phyloP scores from a whole-genome alignment of 2,113 vertebrate genomes.

The Dasypus novemcinctus region DNA sequence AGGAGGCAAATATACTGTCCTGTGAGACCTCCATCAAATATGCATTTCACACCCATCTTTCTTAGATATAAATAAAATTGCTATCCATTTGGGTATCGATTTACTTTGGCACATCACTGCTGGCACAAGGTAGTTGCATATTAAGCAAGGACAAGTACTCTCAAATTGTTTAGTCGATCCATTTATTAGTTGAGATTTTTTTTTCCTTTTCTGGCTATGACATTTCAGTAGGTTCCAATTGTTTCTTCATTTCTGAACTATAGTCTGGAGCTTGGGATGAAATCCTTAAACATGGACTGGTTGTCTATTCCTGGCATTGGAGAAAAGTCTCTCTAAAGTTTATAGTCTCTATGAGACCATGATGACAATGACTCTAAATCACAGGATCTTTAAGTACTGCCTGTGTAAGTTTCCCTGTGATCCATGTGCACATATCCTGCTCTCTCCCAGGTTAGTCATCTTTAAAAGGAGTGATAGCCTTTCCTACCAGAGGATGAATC shows the following conservation, averaged over 20 bases:
- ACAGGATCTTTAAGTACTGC: not conserved
- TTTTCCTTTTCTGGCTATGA: not conserved
- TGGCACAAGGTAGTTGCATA: not conserved
- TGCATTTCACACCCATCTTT: not conserved
- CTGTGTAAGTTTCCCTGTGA: not conserved
- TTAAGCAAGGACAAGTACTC: not conserved
- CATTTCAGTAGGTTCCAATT: not conserved
- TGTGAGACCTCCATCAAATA: accelerated
- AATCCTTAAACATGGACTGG: not conserved
- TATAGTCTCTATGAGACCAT: not conserved
- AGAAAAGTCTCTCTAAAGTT: not conserved
- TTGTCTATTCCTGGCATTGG: not conserved
- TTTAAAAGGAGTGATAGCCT: not conserved
- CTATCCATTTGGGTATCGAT: not conserved
- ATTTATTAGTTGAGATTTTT: not conserved
- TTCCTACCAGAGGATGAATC: not conserved
- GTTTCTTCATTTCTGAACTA: not conserved
- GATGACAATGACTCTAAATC: not conserved
- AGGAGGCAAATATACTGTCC: accelerated
- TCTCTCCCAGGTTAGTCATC: not conserved
- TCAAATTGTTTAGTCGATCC: not conserved
- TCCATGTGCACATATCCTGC: no score
- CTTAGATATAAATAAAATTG: not conserved
- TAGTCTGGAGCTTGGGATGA: not conserved
- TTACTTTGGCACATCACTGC: not conserved